phyloP scores from a whole-genome alignment of 2,797 vertebrate species.

The Cynodonichthys magdalenae region DNA sequence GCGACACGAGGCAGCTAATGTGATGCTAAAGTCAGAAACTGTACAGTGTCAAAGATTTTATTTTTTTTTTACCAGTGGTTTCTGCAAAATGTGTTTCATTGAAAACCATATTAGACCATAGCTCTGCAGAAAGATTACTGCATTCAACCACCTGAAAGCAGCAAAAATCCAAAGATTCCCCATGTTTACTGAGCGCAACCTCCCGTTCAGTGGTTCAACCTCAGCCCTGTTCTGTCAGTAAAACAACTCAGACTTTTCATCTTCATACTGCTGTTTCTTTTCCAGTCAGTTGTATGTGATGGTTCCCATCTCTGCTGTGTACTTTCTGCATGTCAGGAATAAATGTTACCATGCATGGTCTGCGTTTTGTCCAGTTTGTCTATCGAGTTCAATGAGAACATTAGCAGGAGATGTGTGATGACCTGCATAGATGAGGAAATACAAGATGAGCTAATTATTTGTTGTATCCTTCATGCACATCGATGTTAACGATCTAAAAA shows the following conservation, averaged over 20 bases:
- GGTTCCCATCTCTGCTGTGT: slow-evolving; percentile 71
- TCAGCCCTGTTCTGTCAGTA: slow-evolving; percentile 59
- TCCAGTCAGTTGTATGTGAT: slow-evolving; percentile 50
- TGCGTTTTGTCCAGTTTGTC: slow-evolving; percentile 34
- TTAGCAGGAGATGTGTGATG: too few species aligned
- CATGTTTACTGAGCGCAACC: slow-evolving; percentile 29
- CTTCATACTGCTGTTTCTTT: slow-evolving; percentile 43
- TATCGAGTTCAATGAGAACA: slow-evolving; percentile 12
- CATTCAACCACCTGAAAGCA: slow-evolving; percentile 46
- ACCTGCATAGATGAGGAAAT: too few species aligned
- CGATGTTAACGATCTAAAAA: too few species aligned
- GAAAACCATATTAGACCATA: not conserved
- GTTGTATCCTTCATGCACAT: too few species aligned
- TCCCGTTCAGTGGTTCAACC: slow-evolving; percentile 20
- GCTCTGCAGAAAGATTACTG: slow-evolving; percentile 42
- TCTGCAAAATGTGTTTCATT: not conserved
- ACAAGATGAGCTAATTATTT: too few species aligned
- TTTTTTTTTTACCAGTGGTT: not conserved
- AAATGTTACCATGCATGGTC: slow-evolving; percentile 85
- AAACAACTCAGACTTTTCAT: slow-evolving; percentile 36
- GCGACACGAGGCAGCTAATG: slow-evolving; percentile 37
- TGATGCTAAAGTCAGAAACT: slow-evolving; percentile 17
- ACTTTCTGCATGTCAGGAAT: slow-evolving; percentile 84
- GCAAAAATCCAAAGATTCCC: slow-evolving; percentile 67
- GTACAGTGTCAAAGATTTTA: slow-evolving; percentile 10